Evolutionary conservation across 2,113 vertebrate genomes (phyloP).

Genomic region (Aegithalos caudatus): DNA sequence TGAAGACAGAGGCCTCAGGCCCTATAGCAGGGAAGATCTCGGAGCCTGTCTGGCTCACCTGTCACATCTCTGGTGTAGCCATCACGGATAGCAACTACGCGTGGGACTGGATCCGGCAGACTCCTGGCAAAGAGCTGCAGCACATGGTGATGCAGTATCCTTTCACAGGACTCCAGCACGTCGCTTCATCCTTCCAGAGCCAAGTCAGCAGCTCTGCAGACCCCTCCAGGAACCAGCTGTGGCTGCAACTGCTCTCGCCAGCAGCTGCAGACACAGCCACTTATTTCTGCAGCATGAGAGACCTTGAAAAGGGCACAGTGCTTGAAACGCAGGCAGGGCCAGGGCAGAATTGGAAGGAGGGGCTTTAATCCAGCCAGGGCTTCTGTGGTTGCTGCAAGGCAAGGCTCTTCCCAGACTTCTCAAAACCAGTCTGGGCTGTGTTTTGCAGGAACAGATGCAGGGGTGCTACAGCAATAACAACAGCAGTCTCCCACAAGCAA

Average conservation of each 20-base stretch:
- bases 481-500: background rate
- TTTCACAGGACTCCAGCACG: background rate
- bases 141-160: background rate
- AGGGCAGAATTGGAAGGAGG: background rate
- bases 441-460: background rate
- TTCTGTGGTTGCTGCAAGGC: background rate
- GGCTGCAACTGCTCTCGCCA: background rate
- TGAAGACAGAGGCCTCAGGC: background rate
- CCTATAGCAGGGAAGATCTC: background rate
- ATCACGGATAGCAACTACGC: background rate
- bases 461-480: background rate
- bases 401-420: background rate
- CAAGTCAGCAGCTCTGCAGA: background rate
- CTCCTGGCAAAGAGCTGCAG: background rate
- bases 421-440: background rate
- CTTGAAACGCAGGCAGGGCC: background rate
- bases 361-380: rapidly evolving
- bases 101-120: background rate
- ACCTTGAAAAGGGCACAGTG: background rate
- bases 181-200: background rate
- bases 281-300: background rate
- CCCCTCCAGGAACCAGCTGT: background rate
- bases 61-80: background rate
- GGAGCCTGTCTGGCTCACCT: background rate
- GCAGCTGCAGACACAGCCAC: background rate